Evolutionary conservation across 2,888 invertebrate species (phyloP), one percentile per base, ranked within the genome.

Genomic region (Syrista parreyssii): DNA sequence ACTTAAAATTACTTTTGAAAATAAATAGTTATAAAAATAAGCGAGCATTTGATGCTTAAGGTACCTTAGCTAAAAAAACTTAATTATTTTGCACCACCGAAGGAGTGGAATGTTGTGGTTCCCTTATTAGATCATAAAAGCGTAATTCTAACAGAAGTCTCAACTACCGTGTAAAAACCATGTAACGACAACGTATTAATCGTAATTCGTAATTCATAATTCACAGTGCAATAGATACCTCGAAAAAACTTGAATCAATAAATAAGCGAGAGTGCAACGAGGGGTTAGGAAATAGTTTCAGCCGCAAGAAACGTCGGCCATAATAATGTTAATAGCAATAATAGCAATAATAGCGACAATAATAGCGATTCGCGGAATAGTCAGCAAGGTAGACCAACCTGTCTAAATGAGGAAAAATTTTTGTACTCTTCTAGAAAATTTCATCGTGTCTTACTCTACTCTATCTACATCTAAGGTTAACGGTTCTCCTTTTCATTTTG

Each of bases 1-100:
- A 79, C 84, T 85, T 86, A 86, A 76, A 84, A 84, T 85, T 86
- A 87, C 80, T 82, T 82, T 84, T 78, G 87, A 88, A 88, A 91
- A 91, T 91, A 91, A 89, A 91, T 90, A 89, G 86, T 89, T 90
- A 91, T 88, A 89, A 90, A 90, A 91, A 90, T 90, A 90, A 89
- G 90, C 89, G 87, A 89, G 87, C 88, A 89, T 89, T 89, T 88
- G 79, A 90, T 88, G 88, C 89, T 86, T 88, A 87, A 75, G 86
- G 88, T 87, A 89, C 85, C 88, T 85, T 88, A 89, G 82, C 82
- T 78, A 80, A 76, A 77, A 84, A 88, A 85, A 87, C 87, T 88
- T 87, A 88, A 88, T 87, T 87, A 88, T 82, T 88, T 87, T 88
- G 87, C 88, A 89, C 90, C 89, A 88, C 87, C 83, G 88, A 76